These are phyloP conservation scores for Agonopterix heracliana DNA, from an alignment of 2,888 invertebrate species.

Conservation along the genomic window DNA sequence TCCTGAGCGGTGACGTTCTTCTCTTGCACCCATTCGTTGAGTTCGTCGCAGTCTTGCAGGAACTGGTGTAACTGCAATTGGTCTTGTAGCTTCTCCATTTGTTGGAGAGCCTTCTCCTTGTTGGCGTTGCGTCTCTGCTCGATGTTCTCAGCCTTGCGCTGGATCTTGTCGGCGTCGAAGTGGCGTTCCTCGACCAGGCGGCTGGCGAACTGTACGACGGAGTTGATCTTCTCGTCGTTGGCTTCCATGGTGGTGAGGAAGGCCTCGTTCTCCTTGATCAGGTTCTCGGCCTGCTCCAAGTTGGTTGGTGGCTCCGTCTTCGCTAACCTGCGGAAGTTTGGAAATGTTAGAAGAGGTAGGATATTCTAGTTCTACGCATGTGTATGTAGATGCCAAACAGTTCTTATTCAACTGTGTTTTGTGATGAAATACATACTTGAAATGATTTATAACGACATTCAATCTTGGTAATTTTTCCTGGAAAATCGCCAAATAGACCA, in stretches of 20 bases:
- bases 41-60: constrained; percentile 94
- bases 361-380: too few species aligned
- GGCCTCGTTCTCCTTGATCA: constrained; percentile 98
- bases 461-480: too few species aligned
- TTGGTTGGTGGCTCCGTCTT: constrained; percentile 97
- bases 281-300: constrained; percentile 97
- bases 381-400: too few species aligned
- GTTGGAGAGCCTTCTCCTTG: constrained; percentile 91
- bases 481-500: too few species aligned
- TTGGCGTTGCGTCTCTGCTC: constrained; percentile 93
- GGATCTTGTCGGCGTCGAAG: constrained; percentile 97
- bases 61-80: constrained; percentile 97
- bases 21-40: constrained; percentile 99
- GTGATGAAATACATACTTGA: too few species aligned
- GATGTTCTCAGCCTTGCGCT: constrained; percentile 96
- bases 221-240: constrained; percentile 99
- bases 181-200: constrained; percentile 94
- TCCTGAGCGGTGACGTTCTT: constrained; percentile 99
- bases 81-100: constrained; percentile 95
- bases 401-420: too few species aligned
- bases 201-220: constrained; percentile 95
- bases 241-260: constrained; percentile 99
- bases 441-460: too few species aligned
- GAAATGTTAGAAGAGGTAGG: not conserved
- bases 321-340: constrained; percentile 74